Evolutionary conservation across 2,113 vertebrate species (phyloP).

Genomic region (Petaurus breviceps): DNA sequence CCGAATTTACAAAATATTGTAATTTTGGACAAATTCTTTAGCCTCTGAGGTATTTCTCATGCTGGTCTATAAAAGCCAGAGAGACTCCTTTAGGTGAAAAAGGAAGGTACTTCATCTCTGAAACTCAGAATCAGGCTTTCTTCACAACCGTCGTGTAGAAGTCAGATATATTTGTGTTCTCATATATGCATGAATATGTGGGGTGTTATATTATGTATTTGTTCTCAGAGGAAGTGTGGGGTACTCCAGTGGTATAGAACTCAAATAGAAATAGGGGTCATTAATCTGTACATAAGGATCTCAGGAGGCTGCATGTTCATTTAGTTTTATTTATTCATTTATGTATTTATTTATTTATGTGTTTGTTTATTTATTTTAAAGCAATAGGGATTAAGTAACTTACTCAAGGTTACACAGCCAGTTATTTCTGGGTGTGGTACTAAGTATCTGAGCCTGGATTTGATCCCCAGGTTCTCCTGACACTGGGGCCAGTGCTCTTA

Average conservation of each 20-base stretch:
- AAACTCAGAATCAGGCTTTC: conserved; percentile 23
- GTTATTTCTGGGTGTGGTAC: too few relatives aligned
- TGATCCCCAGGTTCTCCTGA: too few relatives aligned
- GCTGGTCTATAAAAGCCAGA: conserved; percentile 8
- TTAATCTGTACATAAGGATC: neutral
- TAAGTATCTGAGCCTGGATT: too few relatives aligned
- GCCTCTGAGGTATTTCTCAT: conserved; percentile 1
- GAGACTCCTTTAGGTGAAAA: conserved; percentile 27
- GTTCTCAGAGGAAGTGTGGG: neutral
- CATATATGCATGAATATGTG: neutral
- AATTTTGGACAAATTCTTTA: neutral
- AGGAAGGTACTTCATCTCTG: conserved; percentile 27
- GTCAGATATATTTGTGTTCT: neutral
- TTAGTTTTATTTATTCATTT: too few relatives aligned
- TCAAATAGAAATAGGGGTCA: neutral
- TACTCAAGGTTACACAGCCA: too few relatives aligned
- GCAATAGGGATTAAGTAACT: too few relatives aligned
- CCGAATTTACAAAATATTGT: too few relatives aligned
- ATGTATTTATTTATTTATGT: too few relatives aligned
- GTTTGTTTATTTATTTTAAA: too few relatives aligned
- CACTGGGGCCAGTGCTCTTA: too few relatives aligned
- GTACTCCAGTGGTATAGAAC: neutral
- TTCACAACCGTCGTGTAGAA: conserved; percentile 26
- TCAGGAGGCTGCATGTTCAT: neutral
- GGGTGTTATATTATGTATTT: conserved; percentile 18